Base-by-base conservation (phyloP, 2,888 invertebrate species). In the Caenorhabditis parvicauda region DNA sequence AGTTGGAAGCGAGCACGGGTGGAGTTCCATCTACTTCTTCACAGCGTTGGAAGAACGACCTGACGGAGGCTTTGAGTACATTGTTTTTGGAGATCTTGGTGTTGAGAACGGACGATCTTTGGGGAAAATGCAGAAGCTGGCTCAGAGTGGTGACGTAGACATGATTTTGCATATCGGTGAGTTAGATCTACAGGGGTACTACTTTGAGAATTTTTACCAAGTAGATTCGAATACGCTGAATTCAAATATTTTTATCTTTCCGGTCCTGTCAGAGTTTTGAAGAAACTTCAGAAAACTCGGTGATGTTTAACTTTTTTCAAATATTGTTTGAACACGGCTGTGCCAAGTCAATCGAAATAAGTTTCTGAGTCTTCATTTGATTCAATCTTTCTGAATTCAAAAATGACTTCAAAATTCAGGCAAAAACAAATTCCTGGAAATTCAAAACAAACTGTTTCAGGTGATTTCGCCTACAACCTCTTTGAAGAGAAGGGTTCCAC, bases 391-490 rank as follows among this genome's bases (percentile, higher is more conserved):
- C 19, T 41, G 7, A 41, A 12, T 7, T 41, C 6, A 21, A 21
- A 7, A 7, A 5, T 43, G 44, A 21, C 22, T 12, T 21, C 45
- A 12, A 6, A 2, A 25, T 17, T 9, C 7, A 27, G 22, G 21
- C 17, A 19, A n/a, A 42, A 43, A n/a, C n/a, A 9, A 12, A 35
- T 7, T 9, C 5, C 32, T 9, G 12, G 4, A 5, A 22, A 25
- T 48, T 7, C 6, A 21, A 19, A 12, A 14, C n/a, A 39, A 46
- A 37, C 25, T 44, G 29, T 49, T 58, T 54, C 42, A 79, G 92
- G 92, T 0, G 94, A 94, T 85, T 91, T 93, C 84, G 94, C 92
- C 0, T 94, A 94, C 83, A 90, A 94, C 82, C 90, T 94, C 91
- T 85, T 91, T 39, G 68, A 87, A 72, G 86, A 90, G 68, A 86